Percentiles rank a stretch among this genome's conserved stretches.
Conservation (phyloP, 2,113 vertebrate species). For the Tiliqua scincoides region DNA sequence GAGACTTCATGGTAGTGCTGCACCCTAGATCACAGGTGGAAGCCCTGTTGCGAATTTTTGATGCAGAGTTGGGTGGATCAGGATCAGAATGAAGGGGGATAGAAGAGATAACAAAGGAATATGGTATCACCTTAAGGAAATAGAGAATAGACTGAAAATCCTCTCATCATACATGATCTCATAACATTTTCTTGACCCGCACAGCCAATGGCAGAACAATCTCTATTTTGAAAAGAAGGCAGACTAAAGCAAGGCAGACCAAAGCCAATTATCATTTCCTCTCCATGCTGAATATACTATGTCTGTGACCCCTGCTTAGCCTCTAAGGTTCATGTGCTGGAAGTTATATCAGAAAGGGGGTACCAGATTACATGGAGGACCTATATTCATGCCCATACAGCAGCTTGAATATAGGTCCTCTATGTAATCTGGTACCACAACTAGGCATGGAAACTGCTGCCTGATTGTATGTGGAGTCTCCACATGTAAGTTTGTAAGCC, state of each 20-base stretch:
- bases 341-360: too few relatives aligned
- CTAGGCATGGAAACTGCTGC: too few relatives aligned
- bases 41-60: not conserved
- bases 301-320: not conserved
- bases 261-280: not conserved
- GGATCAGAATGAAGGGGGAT: not conserved
- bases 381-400: too few relatives aligned
- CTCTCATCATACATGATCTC: not conserved
- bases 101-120: not conserved
- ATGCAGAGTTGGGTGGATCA: not conserved
- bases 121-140: not conserved
- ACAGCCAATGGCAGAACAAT: not conserved
- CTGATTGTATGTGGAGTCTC: too few relatives aligned
- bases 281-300: not conserved
- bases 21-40: not conserved
- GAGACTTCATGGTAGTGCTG: not conserved
- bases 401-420: too few relatives aligned
- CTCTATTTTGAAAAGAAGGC: not conserved
- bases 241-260: not conserved
- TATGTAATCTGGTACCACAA: too few relatives aligned
- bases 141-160: not conserved
- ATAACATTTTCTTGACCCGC: not conserved
- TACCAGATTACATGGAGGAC: too few relatives aligned
- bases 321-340: too few relatives aligned
- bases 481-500: too few relatives aligned